phyloP scores from a whole-genome alignment of 2,797 vertebrate genomes.

The Typhlichthys subterraneus region DNA sequence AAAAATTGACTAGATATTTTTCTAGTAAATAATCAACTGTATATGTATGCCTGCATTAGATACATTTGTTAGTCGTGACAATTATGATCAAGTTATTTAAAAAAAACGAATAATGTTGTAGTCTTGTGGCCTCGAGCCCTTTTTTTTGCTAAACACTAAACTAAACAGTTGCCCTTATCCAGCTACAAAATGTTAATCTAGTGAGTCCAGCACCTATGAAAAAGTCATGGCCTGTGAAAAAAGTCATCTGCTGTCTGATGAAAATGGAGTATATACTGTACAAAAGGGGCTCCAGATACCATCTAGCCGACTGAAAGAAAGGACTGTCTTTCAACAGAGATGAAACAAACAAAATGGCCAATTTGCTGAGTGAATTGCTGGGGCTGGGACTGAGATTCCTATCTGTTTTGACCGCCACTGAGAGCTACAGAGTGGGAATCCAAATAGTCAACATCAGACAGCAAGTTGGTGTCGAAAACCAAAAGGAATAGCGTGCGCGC shows the following conservation, averaged over 20 bases:
- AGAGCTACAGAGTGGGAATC: constrained; percentile 24
- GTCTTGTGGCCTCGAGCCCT: background rate
- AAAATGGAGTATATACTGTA: constrained; percentile 32
- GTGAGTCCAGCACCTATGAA: constrained; percentile 29
- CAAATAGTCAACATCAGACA: constrained; percentile 34
- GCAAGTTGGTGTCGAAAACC: constrained; percentile 20
- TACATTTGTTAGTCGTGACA: background rate
- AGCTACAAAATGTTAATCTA: constrained; percentile 36
- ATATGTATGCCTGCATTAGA: background rate
- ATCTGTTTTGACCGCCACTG: constrained; percentile 39
- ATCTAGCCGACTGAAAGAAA: constrained; percentile 45
- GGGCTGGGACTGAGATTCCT: constrained; percentile 38
- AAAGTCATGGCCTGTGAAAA: constrained; percentile 49
- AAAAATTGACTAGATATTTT: background rate
- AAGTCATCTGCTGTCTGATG: constrained; percentile 59
- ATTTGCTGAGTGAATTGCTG: constrained; percentile 62
- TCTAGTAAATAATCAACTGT: background rate
- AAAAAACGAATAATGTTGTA: background rate
- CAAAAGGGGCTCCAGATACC: constrained; percentile 51
- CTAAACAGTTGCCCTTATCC: constrained; percentile 18
- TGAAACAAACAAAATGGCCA: constrained; percentile 60
- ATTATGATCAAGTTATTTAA: background rate
- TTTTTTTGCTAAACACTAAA: constrained; percentile 16
- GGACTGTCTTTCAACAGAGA: constrained; percentile 54
- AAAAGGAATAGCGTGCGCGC: background rate